phyloP scores from a whole-genome alignment of 2,113 vertebrate genomes.

The Candoia aspera region DNA sequence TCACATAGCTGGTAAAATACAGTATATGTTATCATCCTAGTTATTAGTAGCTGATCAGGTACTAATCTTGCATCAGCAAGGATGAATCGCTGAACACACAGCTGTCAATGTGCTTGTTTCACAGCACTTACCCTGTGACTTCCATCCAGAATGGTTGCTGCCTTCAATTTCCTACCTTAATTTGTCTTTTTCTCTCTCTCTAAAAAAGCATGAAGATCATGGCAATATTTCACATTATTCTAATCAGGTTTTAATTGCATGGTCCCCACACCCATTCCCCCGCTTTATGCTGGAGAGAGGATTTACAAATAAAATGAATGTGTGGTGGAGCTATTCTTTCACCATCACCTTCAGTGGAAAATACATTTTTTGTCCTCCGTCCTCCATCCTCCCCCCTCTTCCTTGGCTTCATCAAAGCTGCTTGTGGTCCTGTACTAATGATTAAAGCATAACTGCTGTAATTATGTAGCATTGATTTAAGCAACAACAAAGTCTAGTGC shows the following conservation, averaged over 20 bases:
- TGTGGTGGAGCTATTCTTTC: background rate
- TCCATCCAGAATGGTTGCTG: background rate
- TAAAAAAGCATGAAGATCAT: background rate
- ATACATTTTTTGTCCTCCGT: background rate
- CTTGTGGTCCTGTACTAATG: background rate
- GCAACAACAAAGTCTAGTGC: background rate
- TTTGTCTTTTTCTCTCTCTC: constrained; percentile 5
- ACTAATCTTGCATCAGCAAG: background rate
- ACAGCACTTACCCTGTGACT: background rate
- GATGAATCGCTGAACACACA: background rate
- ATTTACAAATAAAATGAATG: constrained; percentile 7
- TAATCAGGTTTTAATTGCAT: constrained; percentile 20
- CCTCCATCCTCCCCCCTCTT: too few species aligned
- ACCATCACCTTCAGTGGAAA: background rate
- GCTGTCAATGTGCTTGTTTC: background rate
- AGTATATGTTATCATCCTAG: background rate
- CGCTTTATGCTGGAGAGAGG: background rate
- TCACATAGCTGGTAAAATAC: background rate
- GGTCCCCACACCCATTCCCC: fast-evolving
- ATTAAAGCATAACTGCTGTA: background rate
- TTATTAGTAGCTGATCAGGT: background rate
- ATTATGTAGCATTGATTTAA: background rate
- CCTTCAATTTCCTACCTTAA: background rate
- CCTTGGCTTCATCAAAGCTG: background rate
- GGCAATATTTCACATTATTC: constrained; percentile 17